phyloP scores from a whole-genome alignment of 2,797 vertebrate genomes.

The Parauchenoglanis ngamensis region DNA sequence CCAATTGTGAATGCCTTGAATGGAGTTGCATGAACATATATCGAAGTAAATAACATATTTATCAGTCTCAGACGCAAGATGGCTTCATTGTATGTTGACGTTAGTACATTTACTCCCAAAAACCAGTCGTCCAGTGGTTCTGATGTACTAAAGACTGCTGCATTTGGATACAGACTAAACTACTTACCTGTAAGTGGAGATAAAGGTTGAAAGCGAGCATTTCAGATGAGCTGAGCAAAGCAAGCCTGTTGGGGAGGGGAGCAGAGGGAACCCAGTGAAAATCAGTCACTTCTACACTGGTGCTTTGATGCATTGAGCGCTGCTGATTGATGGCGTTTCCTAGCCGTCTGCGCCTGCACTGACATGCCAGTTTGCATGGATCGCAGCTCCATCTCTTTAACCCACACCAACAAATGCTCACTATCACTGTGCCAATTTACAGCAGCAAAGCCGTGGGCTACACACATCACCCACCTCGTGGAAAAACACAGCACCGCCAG shows the following conservation, averaged over 20 bases:
- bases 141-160: neutral
- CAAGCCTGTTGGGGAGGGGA: neutral
- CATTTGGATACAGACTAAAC: neutral
- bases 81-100: neutral
- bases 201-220: neutral
- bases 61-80: slow-evolving; percentile 20
- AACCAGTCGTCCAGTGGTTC: neutral
- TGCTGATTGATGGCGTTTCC: slow-evolving; percentile 26
- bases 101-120: neutral
- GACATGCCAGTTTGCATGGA: slow-evolving; percentile 35
- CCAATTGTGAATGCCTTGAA: slow-evolving; percentile 35
- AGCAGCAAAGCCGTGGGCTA: slow-evolving; percentile 26
- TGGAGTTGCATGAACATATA: slow-evolving; percentile 53
- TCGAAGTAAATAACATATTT: slow-evolving; percentile 28
- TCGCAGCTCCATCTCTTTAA: slow-evolving; percentile 17
- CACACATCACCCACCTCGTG: slow-evolving; percentile 1
- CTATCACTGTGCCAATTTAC: slow-evolving; percentile 33
- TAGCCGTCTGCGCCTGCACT: slow-evolving; percentile 31
- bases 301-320: slow-evolving; percentile 5
- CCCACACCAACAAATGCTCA: slow-evolving; percentile 18
- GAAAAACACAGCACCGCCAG: slow-evolving; percentile 16
- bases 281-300: slow-evolving; percentile 12
- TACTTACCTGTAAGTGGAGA: neutral
- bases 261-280: neutral
- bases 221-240: slow-evolving; percentile 12